Evolutionary conservation across 2,113 vertebrate species (phyloP), one percentile per base, ranked within the genome.

Genomic region (Isichthys henryi): DNA sequence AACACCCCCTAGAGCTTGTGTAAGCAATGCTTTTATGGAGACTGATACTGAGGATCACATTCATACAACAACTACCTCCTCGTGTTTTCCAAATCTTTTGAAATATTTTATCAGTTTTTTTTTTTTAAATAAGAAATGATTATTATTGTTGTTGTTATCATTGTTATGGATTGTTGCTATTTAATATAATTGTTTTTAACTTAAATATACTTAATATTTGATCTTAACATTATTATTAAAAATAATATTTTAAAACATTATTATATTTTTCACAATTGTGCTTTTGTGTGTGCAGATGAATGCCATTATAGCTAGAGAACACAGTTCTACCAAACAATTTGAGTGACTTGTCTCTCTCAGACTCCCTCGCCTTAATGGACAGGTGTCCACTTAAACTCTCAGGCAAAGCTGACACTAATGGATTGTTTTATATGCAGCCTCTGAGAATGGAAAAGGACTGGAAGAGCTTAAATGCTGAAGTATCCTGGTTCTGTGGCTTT

Each of bases 381-480:
- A 95, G 95, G 95, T 96, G 96, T 96, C 95, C 95, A 96, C 95
- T 96, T 96, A 95, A 95, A 96, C 94, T 94, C 94, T 94, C 92
- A 91, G 91, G 93, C 93, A 94, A 93, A 94, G 94, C 95, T 95
- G 95, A 95, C 95, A 96, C 95, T 96, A 96, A 96, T 96, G 95
- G 96, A 96, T 96, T 96, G 95, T 94, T 96, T 96, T 95, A 95
- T 95, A 95, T 95, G 94, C 93, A 92, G 93, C 92, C 94, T 95
- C 93, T 93, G 94, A 93, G 93, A 94, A 95, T 95, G 94, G 94
- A 94, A 95, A 95, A 92, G 95, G 95, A 95, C 95, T 96, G 95
- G 93, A 90, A 93, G 93, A 94, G 95, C 94, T 96, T 96, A 96
- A 94, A 94, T 92, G 92, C 91, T 92, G 91, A 92, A 95, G 94